Evolutionary conservation across 1,140 invertebrate species (phyloP).

Genomic region (Dendrolimus punctatus): DNA sequence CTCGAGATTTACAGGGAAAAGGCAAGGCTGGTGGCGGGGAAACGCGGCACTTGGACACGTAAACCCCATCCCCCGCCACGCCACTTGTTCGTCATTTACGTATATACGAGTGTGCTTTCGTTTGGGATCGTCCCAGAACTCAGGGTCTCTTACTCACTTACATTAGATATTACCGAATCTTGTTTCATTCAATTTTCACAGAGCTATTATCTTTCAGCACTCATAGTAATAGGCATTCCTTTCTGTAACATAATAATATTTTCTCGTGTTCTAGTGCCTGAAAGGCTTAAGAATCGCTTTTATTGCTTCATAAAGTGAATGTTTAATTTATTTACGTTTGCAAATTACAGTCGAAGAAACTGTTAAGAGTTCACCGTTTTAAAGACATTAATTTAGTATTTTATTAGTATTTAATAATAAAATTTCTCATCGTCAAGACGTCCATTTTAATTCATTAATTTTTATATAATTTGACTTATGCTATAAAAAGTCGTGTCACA

Average conservation of each 20-base stretch:
- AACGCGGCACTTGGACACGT: constrained; percentile 55
- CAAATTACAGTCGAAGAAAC: too few relatives aligned
- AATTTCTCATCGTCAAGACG: too few relatives aligned
- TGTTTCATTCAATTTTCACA: constrained; percentile 54
- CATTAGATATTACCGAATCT: constrained; percentile 49
- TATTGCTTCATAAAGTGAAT: constrained; percentile 5
- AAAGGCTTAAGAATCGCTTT: constrained; percentile 20
- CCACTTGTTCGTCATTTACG: constrained; percentile 55
- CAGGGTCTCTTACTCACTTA: constrained; percentile 44
- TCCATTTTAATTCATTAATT: too few relatives aligned
- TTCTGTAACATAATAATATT: constrained; percentile 37
- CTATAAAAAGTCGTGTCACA: too few relatives aligned
- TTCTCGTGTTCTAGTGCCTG: constrained; percentile 24
- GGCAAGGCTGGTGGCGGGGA: constrained; percentile 20
- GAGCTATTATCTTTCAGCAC: constrained; percentile 50
- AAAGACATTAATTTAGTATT: too few relatives aligned
- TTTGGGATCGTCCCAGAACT: constrained; percentile 43
- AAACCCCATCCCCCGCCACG: constrained; percentile 20
- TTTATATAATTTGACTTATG: too few relatives aligned
- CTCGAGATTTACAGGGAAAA: constrained; percentile 51
- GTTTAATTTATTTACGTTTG: too few relatives aligned
- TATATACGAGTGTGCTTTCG: constrained; percentile 62
- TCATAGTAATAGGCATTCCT: constrained; percentile 43
- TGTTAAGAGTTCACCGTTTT: too few relatives aligned
- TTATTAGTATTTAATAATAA: too few relatives aligned